Evolutionary conservation across 53 echinoderm and acorn worm species (phyloP).

Genomic region (Stichopus horrens): DNA sequence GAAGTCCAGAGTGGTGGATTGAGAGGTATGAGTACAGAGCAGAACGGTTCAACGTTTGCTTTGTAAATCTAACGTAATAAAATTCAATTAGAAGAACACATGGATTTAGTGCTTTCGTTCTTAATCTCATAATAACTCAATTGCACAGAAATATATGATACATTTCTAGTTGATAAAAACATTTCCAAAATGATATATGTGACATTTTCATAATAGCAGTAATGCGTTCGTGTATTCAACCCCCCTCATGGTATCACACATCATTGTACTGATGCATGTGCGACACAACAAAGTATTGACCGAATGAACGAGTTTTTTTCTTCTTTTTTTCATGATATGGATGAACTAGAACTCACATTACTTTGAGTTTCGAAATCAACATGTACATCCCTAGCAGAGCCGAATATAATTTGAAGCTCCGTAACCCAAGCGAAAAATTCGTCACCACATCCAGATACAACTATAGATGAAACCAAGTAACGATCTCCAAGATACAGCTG

Average conservation of each 20-base stretch:
- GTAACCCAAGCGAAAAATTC: constrained; percentile 19
- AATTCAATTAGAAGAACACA: neutral
- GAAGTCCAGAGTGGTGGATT: neutral
- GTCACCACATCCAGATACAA: constrained; percentile 20
- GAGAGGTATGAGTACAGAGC: constrained; percentile 17
- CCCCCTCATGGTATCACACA: neutral
- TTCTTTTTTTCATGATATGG: too few species aligned
- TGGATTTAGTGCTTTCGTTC: too few species aligned
- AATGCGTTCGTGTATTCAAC: too few species aligned
- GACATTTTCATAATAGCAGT: too few species aligned
- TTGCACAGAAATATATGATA: neutral
- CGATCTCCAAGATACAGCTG: neutral
- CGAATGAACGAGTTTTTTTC: neutral
- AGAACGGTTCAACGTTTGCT: constrained; percentile 20
- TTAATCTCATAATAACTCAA: neutral
- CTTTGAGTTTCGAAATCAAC: constrained; percentile 15
- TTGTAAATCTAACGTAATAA: neutral
- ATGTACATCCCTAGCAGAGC: neutral
- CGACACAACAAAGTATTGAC: neutral
- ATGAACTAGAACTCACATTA: neutral
- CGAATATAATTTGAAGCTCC: neutral
- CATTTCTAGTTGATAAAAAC: neutral
- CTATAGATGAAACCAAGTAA: neutral
- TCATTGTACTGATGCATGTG: too few species aligned
- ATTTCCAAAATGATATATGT: too few species aligned